These are phyloP conservation scores for Microtus ochrogaster DNA, from an alignment of 2,113 vertebrate species.

Conservation along the genomic window DNA sequence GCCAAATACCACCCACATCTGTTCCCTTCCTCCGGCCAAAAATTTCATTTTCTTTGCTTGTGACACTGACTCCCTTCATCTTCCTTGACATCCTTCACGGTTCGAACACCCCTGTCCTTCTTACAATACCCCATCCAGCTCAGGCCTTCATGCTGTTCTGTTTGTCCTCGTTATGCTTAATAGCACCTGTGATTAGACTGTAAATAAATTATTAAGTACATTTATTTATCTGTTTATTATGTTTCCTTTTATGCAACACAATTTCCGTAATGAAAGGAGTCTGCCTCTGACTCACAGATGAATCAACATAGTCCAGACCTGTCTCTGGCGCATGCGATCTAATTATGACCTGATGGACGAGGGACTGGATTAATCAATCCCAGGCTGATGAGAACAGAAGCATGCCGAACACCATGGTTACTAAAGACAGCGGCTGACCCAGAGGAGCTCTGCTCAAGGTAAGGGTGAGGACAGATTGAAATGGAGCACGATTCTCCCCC, in stretches of 20 bases:
- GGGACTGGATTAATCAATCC: background rate
- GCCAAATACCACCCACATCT: background rate
- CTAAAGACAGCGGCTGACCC: background rate
- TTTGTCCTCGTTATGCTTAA: background rate
- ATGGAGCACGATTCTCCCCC: background rate
- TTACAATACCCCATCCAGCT: background rate
- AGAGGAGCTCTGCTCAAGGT: background rate
- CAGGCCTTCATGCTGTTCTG: background rate
- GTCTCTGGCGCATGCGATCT: conserved; percentile 53
- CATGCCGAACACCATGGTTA: background rate
- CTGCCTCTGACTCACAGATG: conserved; percentile 50
- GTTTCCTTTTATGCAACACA: conserved; percentile 22
- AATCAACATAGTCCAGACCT: conserved; percentile 63
- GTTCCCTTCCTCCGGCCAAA: background rate
- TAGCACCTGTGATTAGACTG: background rate
- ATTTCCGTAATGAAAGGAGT: conserved; percentile 60
- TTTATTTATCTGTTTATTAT: conserved; percentile 45
- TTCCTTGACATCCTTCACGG: background rate
- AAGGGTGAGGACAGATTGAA: background rate
- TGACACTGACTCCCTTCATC: background rate
- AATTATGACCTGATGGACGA: conserved; percentile 47
- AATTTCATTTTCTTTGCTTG: background rate
- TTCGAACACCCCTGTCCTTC: background rate
- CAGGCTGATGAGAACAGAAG: background rate
- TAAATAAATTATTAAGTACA: conserved; percentile 45